Conservation (phyloP, 2,888 invertebrate species). For the Tridacna crocea region DNA sequence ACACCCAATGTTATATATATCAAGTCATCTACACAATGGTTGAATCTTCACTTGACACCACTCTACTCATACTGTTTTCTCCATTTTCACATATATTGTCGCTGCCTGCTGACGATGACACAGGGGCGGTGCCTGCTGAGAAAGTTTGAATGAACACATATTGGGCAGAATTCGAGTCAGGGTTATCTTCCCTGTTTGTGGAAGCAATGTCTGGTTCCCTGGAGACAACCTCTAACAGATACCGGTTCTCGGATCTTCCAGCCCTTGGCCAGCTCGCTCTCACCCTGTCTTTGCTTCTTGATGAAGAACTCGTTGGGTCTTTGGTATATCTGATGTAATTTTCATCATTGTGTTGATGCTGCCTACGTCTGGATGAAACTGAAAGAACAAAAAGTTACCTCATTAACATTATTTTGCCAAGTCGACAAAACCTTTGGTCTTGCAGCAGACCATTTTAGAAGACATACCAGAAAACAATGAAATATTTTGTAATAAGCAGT, state of each 20-base stretch:
- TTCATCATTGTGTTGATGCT: neutral
- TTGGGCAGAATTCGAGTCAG: slow-evolving; percentile 12
- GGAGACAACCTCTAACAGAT: neutral
- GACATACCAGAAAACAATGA: neutral
- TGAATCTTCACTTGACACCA: no score
- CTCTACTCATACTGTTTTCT: no score
- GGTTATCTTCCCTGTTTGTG: slow-evolving; percentile 5
- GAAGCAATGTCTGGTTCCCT: neutral
- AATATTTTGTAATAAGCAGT: neutral
- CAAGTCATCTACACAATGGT: no score
- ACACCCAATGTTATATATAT: no score
- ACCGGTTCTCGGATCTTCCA: slow-evolving; percentile 9
- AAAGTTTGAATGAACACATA: slow-evolving; percentile 21
- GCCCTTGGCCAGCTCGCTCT: slow-evolving; percentile 14
- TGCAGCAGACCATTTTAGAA: neutral
- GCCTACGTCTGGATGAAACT: slow-evolving; percentile 1
- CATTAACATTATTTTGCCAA: neutral
- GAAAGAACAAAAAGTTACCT: neutral
- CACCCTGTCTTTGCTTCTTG: neutral
- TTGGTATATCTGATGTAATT: slow-evolving; percentile 17
- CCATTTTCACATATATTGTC: no score
- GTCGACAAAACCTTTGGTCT: no score
- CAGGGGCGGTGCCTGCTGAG: neutral
- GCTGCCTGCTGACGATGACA: no score
- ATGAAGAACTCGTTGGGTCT: slow-evolving; percentile 8